A percentile compares a stretch with the other conserved stretches of the same genome.
Evolutionary conservation across 2,797 vertebrate species (phyloP).

Genomic region (Periparus ater): DNA sequence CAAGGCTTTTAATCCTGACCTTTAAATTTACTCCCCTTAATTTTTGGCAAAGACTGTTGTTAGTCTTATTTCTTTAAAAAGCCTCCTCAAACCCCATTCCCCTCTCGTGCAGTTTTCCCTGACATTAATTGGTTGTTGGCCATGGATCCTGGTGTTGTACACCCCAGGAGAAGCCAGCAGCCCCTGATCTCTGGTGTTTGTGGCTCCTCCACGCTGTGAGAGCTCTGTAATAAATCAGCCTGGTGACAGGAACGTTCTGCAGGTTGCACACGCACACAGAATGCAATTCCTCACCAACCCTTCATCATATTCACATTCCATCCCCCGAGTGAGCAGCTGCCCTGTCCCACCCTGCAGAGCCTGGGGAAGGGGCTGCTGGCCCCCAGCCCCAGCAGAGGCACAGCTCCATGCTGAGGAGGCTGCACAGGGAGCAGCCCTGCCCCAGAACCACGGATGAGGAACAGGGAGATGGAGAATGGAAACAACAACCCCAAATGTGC

Average conservation of each 20-base stretch:
- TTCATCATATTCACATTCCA: background rate
- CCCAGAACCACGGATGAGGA: accelerated
- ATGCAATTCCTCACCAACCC: background rate
- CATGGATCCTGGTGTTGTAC: background rate
- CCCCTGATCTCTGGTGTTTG: background rate
- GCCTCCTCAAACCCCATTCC: background rate
- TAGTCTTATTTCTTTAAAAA: background rate
- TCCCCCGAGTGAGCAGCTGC: background rate
- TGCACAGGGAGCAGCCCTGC: background rate
- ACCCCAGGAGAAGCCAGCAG: background rate
- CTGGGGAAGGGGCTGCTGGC: accelerated
- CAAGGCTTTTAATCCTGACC: background rate
- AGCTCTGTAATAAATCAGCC: background rate
- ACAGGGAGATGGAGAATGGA: accelerated
- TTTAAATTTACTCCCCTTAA: background rate
- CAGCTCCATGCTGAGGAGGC: background rate
- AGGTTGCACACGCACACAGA: background rate
- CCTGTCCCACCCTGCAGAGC: accelerated
- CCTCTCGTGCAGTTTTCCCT: background rate
- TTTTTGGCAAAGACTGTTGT: background rate
- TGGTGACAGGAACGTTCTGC: background rate
- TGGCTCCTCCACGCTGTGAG: background rate
- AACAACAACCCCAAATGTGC: accelerated
- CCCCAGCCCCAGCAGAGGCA: background rate
- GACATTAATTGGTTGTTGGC: background rate